Percentiles rank a stretch among this genome's conserved stretches.
Evolutionary conservation across 2,888 invertebrate genomes (phyloP).

Genomic region (Scelioninae gen. 2): DNA sequence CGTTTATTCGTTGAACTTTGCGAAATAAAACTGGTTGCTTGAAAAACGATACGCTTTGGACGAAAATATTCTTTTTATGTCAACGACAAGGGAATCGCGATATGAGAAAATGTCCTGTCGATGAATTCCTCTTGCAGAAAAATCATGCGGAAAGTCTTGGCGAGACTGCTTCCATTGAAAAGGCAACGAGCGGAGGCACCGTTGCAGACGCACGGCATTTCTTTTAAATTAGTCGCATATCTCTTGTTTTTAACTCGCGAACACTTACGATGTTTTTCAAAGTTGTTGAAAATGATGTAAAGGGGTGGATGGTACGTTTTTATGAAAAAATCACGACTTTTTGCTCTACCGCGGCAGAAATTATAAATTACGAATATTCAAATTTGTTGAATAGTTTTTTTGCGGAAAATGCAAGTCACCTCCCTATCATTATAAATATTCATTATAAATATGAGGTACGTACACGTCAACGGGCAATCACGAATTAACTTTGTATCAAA

Average conservation of each 20-base stretch:
- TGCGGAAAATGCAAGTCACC: not conserved
- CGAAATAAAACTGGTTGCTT: too few species aligned
- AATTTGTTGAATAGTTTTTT: not conserved
- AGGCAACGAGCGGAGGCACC: slow-evolving; percentile 1
- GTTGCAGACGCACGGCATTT: slow-evolving; percentile 9
- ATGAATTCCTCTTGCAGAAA: slow-evolving; percentile 39
- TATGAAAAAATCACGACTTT: too few species aligned
- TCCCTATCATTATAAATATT: slow-evolving; percentile 9
- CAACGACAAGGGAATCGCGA: too few species aligned
- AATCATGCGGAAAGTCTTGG: slow-evolving; percentile 40
- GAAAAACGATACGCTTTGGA: too few species aligned
- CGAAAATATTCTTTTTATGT: too few species aligned
- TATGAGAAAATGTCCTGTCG: slow-evolving; percentile 54
- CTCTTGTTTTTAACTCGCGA: slow-evolving; percentile 6
- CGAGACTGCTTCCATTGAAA: slow-evolving; percentile 28
- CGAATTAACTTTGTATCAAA: slow-evolving; percentile 12
- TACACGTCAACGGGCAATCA: slow-evolving; percentile 6
- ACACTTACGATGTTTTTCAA: slow-evolving; percentile 4
- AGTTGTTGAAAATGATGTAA: not conserved
- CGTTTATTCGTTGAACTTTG: too few species aligned
- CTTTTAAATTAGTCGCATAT: slow-evolving; percentile 41
- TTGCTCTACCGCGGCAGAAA: not conserved
- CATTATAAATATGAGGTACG: slow-evolving; percentile 12
- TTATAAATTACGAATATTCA: not conserved
- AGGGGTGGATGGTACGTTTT: too few species aligned